Conservation (phyloP, 2,113 vertebrate species). For the Eulemur macaco region DNA sequence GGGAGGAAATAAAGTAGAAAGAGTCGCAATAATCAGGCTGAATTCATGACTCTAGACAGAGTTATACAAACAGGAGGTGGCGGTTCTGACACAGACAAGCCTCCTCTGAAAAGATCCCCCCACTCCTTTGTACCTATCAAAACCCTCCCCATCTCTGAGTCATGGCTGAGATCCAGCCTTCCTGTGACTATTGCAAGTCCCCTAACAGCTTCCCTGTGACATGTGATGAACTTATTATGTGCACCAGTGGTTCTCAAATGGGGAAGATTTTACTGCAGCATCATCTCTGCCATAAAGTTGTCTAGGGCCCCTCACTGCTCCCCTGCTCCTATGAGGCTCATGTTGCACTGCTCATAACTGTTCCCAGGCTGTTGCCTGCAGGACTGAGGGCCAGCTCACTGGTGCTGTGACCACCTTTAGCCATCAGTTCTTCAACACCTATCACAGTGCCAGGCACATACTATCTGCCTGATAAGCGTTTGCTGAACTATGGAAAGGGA, state of each 20-base stretch:
- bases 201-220: not conserved
- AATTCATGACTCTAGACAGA: not conserved
- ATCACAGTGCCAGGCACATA: fast-evolving
- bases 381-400: not conserved
- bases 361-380: not conserved
- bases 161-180: not conserved
- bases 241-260: not conserved
- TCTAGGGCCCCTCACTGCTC: not conserved
- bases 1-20: not conserved
- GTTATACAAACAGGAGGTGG: not conserved
- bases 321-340: not conserved
- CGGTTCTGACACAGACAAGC: not conserved
- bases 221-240: not conserved
- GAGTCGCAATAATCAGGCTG: not conserved
- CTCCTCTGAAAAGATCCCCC: not conserved
- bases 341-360: not conserved
- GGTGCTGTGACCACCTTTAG: not conserved
- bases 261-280: not conserved
- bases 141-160: not conserved
- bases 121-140: not conserved
- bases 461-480: not conserved
- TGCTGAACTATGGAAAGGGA: not conserved
- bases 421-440: not conserved
- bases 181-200: not conserved
- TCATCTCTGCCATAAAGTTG: not conserved